Conservation (phyloP, 2,113 vertebrate species). For the Illadopsis cleaveri region DNA sequence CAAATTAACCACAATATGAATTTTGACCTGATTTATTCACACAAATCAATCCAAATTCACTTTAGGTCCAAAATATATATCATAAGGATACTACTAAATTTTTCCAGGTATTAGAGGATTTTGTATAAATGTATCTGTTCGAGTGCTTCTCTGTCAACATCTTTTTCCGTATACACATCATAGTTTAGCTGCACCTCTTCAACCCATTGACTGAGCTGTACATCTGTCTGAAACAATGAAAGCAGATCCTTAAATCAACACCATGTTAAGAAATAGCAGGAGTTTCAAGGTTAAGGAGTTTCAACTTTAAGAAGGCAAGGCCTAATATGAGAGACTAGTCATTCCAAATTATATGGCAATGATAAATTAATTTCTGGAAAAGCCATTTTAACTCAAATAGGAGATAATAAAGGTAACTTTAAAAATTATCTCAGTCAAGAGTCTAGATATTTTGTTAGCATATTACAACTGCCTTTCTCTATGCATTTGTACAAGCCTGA, state of each 20-base stretch:
- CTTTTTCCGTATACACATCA: constrained; percentile 74
- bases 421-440: neutral
- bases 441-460: neutral
- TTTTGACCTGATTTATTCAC: constrained; percentile 34
- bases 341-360: neutral
- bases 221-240: constrained; percentile 61
- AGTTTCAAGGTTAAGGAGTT: neutral
- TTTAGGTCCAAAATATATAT: neutral
- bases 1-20: neutral
- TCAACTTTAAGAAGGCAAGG: neutral
- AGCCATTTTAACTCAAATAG: neutral
- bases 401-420: neutral
- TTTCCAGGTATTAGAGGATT: constrained; percentile 73
- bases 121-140: constrained; percentile 90
- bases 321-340: neutral
- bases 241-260: constrained; percentile 43
- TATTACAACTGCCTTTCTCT: neutral
- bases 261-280: neutral
- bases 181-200: constrained; percentile 85
- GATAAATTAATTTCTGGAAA: neutral
- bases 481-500: neutral
- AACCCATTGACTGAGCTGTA: constrained; percentile 80
- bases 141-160: constrained; percentile 81
- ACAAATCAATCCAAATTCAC: neutral
- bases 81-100: neutral